Evolutionary conservation across 2,797 vertebrate species (phyloP), one percentile per base, ranked within the genome.

Genomic region (Anguilla pacifica): DNA sequence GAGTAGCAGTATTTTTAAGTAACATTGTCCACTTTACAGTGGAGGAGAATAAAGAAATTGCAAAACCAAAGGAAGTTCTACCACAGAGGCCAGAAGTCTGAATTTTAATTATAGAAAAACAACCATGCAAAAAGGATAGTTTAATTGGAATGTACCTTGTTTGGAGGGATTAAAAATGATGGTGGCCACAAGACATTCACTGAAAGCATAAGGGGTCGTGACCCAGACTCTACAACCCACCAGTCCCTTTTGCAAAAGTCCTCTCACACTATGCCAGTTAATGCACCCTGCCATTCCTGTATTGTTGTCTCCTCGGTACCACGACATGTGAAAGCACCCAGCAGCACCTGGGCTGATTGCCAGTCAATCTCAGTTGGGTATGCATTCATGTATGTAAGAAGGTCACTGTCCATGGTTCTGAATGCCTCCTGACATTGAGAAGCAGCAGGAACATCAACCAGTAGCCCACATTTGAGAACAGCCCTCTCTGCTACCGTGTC

Each of bases 351-450:
- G 11, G 35, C 39, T 43, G 4, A 79, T 46, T 46, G 1, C 28
- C 39, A 22, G 17, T 79, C 39, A 19, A 22, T 19, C 39, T 79
- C 74, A 79, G 17, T 39, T 46, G 39, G 28, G 31, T 25, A 77
- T 79, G 74, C 74, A 22, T 79, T 35, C 72, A 19, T 22, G 39
- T 79, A 79, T 17, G 35, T 79, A 39, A 79, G 39, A 43, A 17
- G 46, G 74, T 79, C 39, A 17, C 74, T 79, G 17, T 79, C 74
- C 74, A 43, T 43, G 74, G 74, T 79, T 39, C 74, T 79, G 35
- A 79, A 43, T 79, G 74, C 39, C 74, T 79, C 17, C 74, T 43
- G 74, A 43, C 74, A 43, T 22, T 13, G 10, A 28, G 70, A 31
- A 31, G 28, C 7, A 31, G 28, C 31, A 79, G 74, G 35, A 79